Conservation (phyloP, 2,113 vertebrate genomes). For the Opisthocomus hoazin region DNA sequence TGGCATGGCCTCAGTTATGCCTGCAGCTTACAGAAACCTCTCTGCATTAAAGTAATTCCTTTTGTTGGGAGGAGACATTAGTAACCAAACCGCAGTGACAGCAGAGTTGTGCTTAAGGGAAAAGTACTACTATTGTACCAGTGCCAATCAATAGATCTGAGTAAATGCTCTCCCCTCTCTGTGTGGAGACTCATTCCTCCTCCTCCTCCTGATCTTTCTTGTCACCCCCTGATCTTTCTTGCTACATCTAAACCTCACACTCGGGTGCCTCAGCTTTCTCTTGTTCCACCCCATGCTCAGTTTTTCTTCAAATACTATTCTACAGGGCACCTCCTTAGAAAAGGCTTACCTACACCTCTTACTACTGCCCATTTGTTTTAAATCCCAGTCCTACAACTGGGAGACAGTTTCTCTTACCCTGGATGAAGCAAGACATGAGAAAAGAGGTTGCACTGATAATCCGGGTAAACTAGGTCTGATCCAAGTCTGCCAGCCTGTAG, state of each 20-base stretch:
- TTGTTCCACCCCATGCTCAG: accelerated
- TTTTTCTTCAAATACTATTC: background rate
- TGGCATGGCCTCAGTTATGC: background rate
- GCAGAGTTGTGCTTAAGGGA: background rate
- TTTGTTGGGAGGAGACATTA: background rate
- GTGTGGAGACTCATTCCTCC: background rate
- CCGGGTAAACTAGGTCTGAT: background rate
- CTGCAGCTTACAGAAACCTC: background rate
- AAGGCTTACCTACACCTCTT: background rate
- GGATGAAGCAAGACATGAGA: background rate
- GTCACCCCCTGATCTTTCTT: background rate
- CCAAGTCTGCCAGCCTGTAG: background rate
- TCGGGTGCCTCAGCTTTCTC: background rate
- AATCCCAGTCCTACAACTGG: background rate
- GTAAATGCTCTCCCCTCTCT: background rate
- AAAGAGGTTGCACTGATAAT: background rate
- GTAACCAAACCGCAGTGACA: background rate
- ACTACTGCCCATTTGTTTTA: background rate
- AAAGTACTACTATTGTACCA: background rate
- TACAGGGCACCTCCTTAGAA: background rate
- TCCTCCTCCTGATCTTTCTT: background rate
- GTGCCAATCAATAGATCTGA: background rate
- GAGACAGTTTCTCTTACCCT: background rate
- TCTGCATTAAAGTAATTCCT: background rate
- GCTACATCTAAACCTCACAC: background rate